These are phyloP conservation scores for Erebia ligea DNA, from an alignment of 2,888 invertebrate species.

Conservation along the genomic window DNA sequence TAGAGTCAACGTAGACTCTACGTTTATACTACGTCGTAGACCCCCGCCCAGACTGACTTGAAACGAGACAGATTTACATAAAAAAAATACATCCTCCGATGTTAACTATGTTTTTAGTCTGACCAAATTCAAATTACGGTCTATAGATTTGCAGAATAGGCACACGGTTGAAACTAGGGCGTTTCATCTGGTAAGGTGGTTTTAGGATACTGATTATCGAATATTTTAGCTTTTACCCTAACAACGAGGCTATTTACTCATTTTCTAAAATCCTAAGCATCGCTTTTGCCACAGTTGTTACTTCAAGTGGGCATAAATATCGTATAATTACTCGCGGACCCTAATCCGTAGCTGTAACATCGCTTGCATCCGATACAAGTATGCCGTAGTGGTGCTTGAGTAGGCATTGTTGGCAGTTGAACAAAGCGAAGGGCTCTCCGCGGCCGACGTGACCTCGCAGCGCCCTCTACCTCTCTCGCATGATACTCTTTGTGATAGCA, in stretches of 20 bases:
- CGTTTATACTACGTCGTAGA: too few species aligned
- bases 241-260: not conserved
- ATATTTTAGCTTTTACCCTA: too few species aligned
- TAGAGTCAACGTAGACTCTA: too few species aligned
- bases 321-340: slow-evolving; percentile 62
- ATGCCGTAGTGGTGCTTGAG: slow-evolving; percentile 64
- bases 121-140: too few species aligned
- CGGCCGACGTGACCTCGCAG: slow-evolving; percentile 70
- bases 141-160: too few species aligned
- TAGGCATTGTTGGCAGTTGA: slow-evolving; percentile 76
- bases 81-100: too few species aligned
- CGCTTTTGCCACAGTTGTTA: slow-evolving; percentile 49
- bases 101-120: too few species aligned
- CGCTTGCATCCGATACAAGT: slow-evolving; percentile 79
- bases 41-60: too few species aligned
- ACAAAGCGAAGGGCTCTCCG: slow-evolving; percentile 77
- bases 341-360: slow-evolving; percentile 68
- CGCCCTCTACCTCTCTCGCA: slow-evolving; percentile 55
- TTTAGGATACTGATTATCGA: too few species aligned
- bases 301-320: slow-evolving; percentile 62
- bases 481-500: slow-evolving; percentile 77
- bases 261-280: slow-evolving; percentile 42
- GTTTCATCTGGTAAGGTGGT: too few species aligned
- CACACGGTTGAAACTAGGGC: too few species aligned
- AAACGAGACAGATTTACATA: too few species aligned